Base-by-base conservation (phyloP, 2,797 vertebrate species). In the Dallia pectoralis region DNA sequence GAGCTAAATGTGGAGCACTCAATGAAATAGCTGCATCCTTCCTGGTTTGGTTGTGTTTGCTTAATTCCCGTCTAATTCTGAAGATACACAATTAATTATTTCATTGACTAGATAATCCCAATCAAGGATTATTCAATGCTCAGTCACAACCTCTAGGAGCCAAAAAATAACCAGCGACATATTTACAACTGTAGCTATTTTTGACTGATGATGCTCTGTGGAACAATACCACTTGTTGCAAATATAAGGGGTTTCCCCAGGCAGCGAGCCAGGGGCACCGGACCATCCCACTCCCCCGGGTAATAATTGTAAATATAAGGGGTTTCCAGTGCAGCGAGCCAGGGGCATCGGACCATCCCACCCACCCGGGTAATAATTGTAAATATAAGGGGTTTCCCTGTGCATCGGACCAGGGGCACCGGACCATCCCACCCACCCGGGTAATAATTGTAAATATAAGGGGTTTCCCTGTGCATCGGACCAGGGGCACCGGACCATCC, bases 361-460 rank as follows among this genome's bases (percentile, higher is more conserved):
- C 87, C 96, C 91, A 93, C 97, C 96, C 92, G 98, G 97, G 86
- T 96, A 96, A 94, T 96, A 95, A 89, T 93, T 95, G 85, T 96
- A n/a, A n/a, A n/a, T n/a, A n/a, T n/a, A n/a, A n/a, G n/a, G n/a
- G n/a, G n/a, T n/a, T n/a, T n/a, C n/a, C n/a, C n/a, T n/a, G n/a
- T n/a, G n/a, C n/a, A n/a, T n/a, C n/a, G n/a, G n/a, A n/a, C n/a
- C n/a, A n/a, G n/a, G n/a, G n/a, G n/a, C n/a, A n/a, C n/a, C n/a
- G n/a, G n/a, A n/a, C n/a, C n/a, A n/a, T n/a, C n/a, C n/a, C n/a
- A n/a, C n/a, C n/a, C n/a, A n/a, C n/a, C n/a, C n/a, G n/a, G n/a
- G n/a, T n/a, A n/a, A n/a, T n/a, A n/a, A n/a, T n/a, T n/a, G n/a
- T n/a, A n/a, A n/a, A n/a, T n/a, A n/a, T n/a, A n/a, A n/a, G n/a